These are phyloP conservation scores for Dynastes maya DNA, from an alignment of 2,888 invertebrate genomes.

Conservation along the genomic window DNA sequence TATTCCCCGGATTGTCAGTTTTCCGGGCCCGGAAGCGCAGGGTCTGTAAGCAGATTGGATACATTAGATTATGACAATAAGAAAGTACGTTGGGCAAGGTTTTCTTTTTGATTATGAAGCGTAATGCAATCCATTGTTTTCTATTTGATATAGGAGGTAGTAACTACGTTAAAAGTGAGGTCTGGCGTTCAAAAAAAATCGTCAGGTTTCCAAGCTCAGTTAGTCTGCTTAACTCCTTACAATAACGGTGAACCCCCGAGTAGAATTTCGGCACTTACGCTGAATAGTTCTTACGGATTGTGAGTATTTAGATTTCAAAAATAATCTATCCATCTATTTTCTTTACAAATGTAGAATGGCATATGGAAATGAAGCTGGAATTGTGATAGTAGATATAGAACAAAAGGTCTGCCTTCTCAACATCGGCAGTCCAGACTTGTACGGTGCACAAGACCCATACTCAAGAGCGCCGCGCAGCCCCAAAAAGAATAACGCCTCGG, in stretches of 20 bases:
- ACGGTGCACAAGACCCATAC: constrained; percentile 91
- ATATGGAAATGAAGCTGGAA: constrained; percentile 96
- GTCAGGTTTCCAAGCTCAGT: constrained; percentile 97
- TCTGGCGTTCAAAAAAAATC: constrained; percentile 87
- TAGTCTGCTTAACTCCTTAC: constrained; percentile 94
- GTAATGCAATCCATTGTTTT: not conserved
- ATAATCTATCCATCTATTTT: constrained; percentile 7
- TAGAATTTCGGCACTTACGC: constrained; percentile 89
- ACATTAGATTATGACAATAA: constrained; percentile 71
- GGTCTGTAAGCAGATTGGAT: constrained; percentile 66
- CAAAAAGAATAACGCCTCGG: constrained; percentile 73
- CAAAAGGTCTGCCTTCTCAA: constrained; percentile 92
- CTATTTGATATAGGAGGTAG: constrained; percentile 63
- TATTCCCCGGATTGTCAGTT: constrained; percentile 88
- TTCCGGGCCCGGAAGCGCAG: constrained; percentile 68
- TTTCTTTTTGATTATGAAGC: too few species aligned
- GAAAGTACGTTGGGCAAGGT: constrained; percentile 66
- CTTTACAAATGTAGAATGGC: constrained; percentile 81
- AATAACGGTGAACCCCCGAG: constrained; percentile 85
- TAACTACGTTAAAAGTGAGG: constrained; percentile 77
- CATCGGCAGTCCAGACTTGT: constrained; percentile 92
- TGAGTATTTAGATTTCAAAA: constrained; percentile 74
- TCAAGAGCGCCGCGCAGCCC: constrained; percentile 86
- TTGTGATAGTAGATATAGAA: constrained; percentile 95
- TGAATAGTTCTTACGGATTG: constrained; percentile 98